These are phyloP conservation scores for Cephus sareptanus DNA, from an alignment of 2,888 invertebrate species.

Conservation along the genomic window DNA sequence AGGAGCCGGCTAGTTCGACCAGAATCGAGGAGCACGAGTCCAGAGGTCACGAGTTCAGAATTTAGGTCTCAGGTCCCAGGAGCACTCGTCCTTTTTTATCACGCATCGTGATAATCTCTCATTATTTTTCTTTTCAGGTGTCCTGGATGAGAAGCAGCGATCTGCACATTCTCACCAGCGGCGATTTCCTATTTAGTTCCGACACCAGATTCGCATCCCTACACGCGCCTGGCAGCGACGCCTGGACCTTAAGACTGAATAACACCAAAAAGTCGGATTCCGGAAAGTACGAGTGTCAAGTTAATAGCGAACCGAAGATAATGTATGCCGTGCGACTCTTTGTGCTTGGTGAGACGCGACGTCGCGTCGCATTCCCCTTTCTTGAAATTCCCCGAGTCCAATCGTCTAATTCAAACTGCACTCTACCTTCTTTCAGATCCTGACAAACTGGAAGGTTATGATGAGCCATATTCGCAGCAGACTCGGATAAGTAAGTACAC, in stretches of 20 bases:
- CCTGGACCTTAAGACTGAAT: conserved; percentile 73
- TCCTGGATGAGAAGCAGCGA: conserved; percentile 80
- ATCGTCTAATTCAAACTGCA: neutral
- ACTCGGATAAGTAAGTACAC: conserved; percentile 60
- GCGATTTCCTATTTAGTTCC: conserved; percentile 73
- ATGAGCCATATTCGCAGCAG: conserved; percentile 61
- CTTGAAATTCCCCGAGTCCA: too few relatives aligned
- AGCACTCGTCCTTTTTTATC: neutral
- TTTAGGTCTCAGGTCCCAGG: neutral
- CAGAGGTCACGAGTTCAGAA: neutral
- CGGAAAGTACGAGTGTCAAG: conserved; percentile 80
- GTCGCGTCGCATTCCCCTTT: too few relatives aligned
- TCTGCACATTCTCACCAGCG: conserved; percentile 77
- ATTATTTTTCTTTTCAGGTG: conserved; percentile 67
- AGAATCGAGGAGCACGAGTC: neutral
- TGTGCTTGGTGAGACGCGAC: conserved; percentile 70
- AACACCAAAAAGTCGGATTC: conserved; percentile 72
- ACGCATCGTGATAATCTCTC: neutral
- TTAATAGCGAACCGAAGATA: conserved; percentile 81
- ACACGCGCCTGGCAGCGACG: conserved; percentile 67
- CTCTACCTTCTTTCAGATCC: conserved; percentile 48
- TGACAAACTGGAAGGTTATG: conserved; percentile 57
- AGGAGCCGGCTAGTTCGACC: conserved; percentile 13
- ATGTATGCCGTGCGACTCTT: conserved; percentile 75
- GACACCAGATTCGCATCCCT: conserved; percentile 75